A percentile compares a stretch with the other conserved stretches of the same genome.
Evolutionary conservation across 2,113 vertebrate genomes (phyloP).

Genomic region (Chionis minor): DNA sequence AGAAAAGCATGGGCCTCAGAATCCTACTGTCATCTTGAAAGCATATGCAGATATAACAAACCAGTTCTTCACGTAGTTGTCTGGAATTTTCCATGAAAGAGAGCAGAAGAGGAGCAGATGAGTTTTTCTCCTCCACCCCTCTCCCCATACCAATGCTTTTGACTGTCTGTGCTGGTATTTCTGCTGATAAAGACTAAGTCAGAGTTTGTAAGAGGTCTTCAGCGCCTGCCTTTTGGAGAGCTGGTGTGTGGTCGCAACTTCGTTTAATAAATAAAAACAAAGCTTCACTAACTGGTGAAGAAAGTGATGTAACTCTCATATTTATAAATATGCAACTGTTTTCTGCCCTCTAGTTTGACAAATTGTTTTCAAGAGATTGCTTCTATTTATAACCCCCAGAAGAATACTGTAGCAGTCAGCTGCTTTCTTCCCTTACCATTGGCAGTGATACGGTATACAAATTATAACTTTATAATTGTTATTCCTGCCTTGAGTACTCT

Average conservation of each 20-base stretch:
- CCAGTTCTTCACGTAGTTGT: not conserved
- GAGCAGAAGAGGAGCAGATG: not conserved
- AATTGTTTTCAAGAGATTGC: slow-evolving; percentile 13
- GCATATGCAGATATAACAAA: not conserved
- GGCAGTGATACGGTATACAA: not conserved
- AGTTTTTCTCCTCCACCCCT: not conserved
- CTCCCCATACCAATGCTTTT: not conserved
- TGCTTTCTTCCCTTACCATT: not conserved
- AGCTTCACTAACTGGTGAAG: not conserved
- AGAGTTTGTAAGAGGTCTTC: not conserved
- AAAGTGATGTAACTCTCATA: not conserved
- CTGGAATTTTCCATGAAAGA: not conserved
- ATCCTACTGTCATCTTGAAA: not conserved
- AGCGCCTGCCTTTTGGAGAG: not conserved
- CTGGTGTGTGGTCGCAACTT: not conserved
- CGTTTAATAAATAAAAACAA: not conserved
- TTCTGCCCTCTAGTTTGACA: not conserved
- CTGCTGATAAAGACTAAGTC: not conserved
- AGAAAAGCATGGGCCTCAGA: not conserved
- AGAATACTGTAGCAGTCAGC: slow-evolving; percentile 8
- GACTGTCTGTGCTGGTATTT: not conserved
- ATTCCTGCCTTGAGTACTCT: slow-evolving; percentile 18
- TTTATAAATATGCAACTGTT: slow-evolving; percentile 5
- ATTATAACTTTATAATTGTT: not conserved
- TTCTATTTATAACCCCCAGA: not conserved